phyloP scores from a whole-genome alignment of 35 echinoderm and acorn worm genomes.

The Patiria miniata region DNA sequence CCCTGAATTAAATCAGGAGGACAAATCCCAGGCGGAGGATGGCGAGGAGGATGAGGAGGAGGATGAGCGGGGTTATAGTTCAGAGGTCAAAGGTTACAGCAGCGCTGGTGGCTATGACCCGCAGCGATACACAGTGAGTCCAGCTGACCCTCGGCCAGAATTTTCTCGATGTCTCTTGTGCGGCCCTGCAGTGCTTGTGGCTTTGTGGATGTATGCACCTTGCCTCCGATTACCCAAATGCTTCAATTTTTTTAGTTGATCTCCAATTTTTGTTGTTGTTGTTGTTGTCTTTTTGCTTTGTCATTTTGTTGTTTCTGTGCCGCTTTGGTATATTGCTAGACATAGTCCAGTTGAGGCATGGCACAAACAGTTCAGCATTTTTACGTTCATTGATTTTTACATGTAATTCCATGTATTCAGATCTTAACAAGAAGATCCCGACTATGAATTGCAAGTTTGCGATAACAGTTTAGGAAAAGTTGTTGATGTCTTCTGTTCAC shows the following conservation, averaged over 20 bases:
- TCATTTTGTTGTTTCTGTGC: background rate
- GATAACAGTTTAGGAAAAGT: no score
- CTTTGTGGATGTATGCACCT: background rate
- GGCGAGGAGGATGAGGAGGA: conserved; percentile 1
- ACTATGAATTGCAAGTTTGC: no score
- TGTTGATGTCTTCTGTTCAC: no score
- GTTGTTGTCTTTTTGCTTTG: background rate
- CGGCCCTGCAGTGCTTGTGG: background rate
- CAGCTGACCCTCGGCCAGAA: background rate
- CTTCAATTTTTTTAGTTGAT: background rate
- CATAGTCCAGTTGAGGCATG: no score
- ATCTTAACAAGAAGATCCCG: no score
- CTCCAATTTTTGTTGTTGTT: background rate
- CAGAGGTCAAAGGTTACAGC: conserved; percentile 23
- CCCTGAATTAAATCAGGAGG: conserved; percentile 44
- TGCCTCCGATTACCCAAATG: background rate
- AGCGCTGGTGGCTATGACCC: conserved; percentile 10
- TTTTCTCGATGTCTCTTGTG: background rate
- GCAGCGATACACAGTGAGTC: conserved; percentile 32
- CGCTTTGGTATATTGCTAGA: no score
- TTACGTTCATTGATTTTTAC: no score
- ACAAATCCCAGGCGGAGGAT: conserved; percentile 13
- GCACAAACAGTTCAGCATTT: no score
- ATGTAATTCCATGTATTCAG: no score
- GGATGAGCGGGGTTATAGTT: conserved; percentile 24